phyloP scores from a whole-genome alignment of 2,113 vertebrate species.

The Xenus cinereus region DNA sequence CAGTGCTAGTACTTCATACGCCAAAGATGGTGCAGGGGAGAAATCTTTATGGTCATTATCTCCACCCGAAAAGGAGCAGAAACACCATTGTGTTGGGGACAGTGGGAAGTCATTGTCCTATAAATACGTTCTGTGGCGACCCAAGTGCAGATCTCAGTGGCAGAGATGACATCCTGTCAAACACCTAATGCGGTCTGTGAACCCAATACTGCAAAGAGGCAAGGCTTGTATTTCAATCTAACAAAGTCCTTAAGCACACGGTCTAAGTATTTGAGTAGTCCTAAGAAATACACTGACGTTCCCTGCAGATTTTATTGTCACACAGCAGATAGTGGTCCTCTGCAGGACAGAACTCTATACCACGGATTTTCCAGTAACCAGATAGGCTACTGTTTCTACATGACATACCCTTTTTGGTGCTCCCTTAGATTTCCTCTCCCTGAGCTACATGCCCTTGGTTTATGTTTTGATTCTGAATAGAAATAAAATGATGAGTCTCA shows the following conservation, averaged over 20 bases:
- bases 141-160: background rate
- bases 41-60: background rate
- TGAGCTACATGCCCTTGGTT: background rate
- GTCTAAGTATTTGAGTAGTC: background rate
- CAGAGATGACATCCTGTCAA: background rate
- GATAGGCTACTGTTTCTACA: background rate
- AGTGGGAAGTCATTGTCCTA: background rate
- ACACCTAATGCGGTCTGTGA: background rate
- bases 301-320: background rate
- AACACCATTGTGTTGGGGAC: background rate
- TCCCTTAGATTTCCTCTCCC: background rate
- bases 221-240: background rate
- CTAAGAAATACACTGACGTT: background rate
- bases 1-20: background rate
- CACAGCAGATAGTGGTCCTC: background rate
- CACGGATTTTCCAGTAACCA: background rate
- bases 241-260: background rate
- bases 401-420: background rate
- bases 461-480: background rate
- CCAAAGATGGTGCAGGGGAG: background rate
- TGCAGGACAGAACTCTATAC: background rate
- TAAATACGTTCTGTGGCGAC: background rate
- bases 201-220: background rate
- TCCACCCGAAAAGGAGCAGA: background rate
- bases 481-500: background rate